Conservation (phyloP, 2,888 invertebrate genomes). For the Drosophila tripunctata region DNA sequence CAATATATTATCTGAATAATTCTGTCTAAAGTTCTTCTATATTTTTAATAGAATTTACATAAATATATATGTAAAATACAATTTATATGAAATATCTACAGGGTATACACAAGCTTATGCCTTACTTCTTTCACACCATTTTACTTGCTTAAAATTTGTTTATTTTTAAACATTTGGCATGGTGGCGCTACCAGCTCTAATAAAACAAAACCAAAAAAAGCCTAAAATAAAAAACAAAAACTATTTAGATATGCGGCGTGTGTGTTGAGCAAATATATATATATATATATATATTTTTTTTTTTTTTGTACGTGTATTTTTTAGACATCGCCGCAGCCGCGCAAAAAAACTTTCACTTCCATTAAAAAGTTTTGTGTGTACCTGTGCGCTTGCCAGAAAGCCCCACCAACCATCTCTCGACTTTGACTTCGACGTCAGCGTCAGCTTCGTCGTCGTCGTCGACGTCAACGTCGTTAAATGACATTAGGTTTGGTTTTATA, state of each 20-base stretch:
- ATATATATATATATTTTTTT: too few species aligned
- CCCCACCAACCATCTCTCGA: constrained; percentile 45
- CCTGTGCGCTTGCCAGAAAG: constrained; percentile 65
- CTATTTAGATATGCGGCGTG: constrained; percentile 56
- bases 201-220: constrained; percentile 26
- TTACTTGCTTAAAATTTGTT: constrained; percentile 30
- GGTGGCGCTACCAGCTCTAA: constrained; percentile 60
- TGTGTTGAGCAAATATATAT: constrained; percentile 54
- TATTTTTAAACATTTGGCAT: constrained; percentile 54
- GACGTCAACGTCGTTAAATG: constrained; percentile 64
- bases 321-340: constrained; percentile 54
- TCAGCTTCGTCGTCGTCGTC: constrained; percentile 34
- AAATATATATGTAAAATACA: not conserved
- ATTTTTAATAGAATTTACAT: too few species aligned
- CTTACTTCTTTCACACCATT: not conserved
- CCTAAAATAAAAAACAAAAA: constrained; percentile 31
- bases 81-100: not conserved
- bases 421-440: constrained; percentile 24
- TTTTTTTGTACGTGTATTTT: constrained; percentile 37
- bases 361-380: constrained; percentile 72
- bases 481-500: constrained; percentile 75
- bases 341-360: constrained; percentile 75
- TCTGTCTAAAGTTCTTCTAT: too few species aligned
- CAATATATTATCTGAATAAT: too few species aligned
- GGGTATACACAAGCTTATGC: constrained; percentile 1